Evolutionary conservation across 2,888 invertebrate genomes (phyloP), one percentile per base, ranked within the genome.

Genomic region (Eubasilissa splendida): DNA sequence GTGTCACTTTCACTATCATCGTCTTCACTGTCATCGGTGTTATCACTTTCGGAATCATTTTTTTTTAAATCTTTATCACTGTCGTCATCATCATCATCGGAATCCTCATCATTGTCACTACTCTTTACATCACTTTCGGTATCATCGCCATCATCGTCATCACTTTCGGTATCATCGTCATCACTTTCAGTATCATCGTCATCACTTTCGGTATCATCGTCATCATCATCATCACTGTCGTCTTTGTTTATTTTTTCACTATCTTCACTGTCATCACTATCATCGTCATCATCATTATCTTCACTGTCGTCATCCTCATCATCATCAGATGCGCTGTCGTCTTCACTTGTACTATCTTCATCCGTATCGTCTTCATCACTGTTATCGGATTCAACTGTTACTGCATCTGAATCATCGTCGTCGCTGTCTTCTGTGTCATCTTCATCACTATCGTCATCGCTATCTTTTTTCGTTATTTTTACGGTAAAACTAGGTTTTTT

Each of bases 211-310:
- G 84, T 84, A 53, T 83, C 84, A 42, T 84, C 84, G 31, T 84
- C 84, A 3, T 79, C 73, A 42, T 83, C 83, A 59, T 78, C 73
- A 54, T 81, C 79, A 74, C 80, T 83, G 5, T 83, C 80, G 22
- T 84, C 84, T 66, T 81, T 84, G 52, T 83, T 83, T 42, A 84
- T 84, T 58, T 85, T 85, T 52, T 86, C 86, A 42, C 42, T 42
- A 65, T 83, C 83, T n/a, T 85, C 85, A 9, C 85, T 84, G 5
- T 86, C 85, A 7, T 83, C 80, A 68, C 71, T 60, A 52, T 59
- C 63, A 52, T 78, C 73, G 53, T 71, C 77, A 14, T 80, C 78
- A n/a, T 73, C 76, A 42, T 79, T 70, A 53, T 81, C 77, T 22
- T 22, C 42, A 42, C 4, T 42, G 71, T 84, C 79, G 58, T 74